phyloP scores from a whole-genome alignment of 2,797 vertebrate genomes.

The Sebastes steindachneri region DNA sequence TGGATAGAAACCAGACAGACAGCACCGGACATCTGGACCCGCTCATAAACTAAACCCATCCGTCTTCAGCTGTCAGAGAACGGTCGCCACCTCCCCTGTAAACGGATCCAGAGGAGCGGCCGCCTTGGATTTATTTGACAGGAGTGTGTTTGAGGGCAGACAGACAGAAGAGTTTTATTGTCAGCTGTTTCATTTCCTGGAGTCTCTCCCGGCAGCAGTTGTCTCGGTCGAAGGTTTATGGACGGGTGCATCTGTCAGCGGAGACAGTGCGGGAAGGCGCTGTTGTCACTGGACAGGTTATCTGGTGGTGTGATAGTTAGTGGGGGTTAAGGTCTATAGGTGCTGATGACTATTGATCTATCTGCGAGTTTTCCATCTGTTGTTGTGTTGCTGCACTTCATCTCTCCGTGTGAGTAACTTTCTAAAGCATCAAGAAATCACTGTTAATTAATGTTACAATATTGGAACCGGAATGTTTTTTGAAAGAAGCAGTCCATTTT shows the following conservation, averaged over 20 bases:
- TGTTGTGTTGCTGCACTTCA: not conserved
- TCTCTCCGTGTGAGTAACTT: not conserved
- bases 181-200: constrained; percentile 71
- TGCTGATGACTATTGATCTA: constrained; percentile 1
- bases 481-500: not conserved
- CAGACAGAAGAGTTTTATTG: constrained; percentile 63
- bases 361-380: not conserved
- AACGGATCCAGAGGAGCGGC: constrained; percentile 47
- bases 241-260: constrained; percentile 52
- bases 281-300: constrained; percentile 28
- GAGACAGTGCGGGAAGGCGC: constrained; percentile 13
- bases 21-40: constrained; percentile 53
- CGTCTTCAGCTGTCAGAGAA: constrained; percentile 59
- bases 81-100: constrained; percentile 51
- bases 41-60: constrained; percentile 55
- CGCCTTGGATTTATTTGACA: constrained; percentile 71
- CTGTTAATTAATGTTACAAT: not conserved
- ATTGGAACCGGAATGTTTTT: not conserved
- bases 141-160: constrained; percentile 50
- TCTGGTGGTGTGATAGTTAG: not conserved
- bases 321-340: not conserved
- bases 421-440: not conserved
- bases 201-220: constrained; percentile 61
- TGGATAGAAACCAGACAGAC: constrained; percentile 24
- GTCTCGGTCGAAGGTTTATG: constrained; percentile 55